A percentile compares a stretch with the other conserved stretches of the same genome.
Conservation (phyloP, 2,113 vertebrate genomes). For the Theropithecus gelada region DNA sequence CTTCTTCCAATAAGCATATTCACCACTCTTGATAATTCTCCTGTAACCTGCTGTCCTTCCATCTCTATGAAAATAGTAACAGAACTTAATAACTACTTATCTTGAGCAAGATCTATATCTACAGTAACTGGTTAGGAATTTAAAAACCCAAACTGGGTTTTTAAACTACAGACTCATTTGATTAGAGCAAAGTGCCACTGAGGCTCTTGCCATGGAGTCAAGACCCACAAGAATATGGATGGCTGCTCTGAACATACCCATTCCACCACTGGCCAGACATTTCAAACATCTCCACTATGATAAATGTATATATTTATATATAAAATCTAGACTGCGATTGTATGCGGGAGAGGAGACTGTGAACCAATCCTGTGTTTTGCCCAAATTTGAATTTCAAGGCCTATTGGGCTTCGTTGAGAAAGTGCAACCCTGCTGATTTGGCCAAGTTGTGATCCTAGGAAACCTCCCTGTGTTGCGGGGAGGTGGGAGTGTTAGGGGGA, state of each 20-base stretch:
- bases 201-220: not conserved
- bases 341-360: not conserved
- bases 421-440: not conserved
- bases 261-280: not conserved
- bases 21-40: not conserved
- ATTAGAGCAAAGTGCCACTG: not conserved
- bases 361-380: not conserved
- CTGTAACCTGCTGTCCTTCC: not conserved
- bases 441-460: not conserved
- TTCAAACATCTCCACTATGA: not conserved
- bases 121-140: not conserved
- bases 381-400: conserved; percentile 11
- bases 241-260: not conserved
- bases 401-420: not conserved
- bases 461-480: not conserved
- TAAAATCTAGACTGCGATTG: not conserved
- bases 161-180: not conserved
- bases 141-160: not conserved
- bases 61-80: not conserved
- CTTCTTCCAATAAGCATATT: not conserved
- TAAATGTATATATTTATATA: not conserved
- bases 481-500: not conserved
- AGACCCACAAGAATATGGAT: not conserved
- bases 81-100: not conserved
- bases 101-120: not conserved